Conservation (phyloP, 1,140 invertebrate species). For the Drosophila nannoptera region DNA sequence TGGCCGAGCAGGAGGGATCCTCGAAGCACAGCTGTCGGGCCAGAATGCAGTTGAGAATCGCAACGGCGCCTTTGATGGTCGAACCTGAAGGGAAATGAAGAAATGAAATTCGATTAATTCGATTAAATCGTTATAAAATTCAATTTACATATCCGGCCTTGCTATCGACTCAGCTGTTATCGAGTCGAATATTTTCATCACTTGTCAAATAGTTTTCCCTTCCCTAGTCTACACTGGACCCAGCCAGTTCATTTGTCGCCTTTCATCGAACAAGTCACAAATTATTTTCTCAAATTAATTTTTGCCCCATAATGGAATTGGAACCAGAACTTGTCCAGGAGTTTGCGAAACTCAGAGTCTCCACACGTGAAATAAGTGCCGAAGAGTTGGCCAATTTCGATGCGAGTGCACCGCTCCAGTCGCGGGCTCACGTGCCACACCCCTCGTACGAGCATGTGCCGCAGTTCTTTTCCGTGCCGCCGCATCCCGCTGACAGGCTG, state of each 20-base stretch:
- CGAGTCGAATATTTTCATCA: too few relatives aligned
- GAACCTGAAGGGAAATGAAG: slow-evolving; percentile 87
- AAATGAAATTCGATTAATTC: too few relatives aligned
- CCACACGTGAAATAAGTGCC: slow-evolving; percentile 12
- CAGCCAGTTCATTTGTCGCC: too few relatives aligned
- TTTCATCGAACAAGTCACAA: background rate
- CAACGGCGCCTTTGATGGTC: slow-evolving; percentile 85
- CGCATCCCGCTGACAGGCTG: slow-evolving; percentile 85
- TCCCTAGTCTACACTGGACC: too few relatives aligned
- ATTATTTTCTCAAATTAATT: background rate
- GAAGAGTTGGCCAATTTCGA: slow-evolving; percentile 43
- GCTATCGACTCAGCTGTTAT: too few relatives aligned
- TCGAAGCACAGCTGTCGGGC: slow-evolving; percentile 91
- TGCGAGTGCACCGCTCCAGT: slow-evolving; percentile 22
- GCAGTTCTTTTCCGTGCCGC: slow-evolving; percentile 89
- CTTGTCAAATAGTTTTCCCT: too few relatives aligned
- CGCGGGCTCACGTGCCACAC: slow-evolving; percentile 28
- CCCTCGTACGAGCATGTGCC: slow-evolving; percentile 82
- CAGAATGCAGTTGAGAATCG: slow-evolving; percentile 90
- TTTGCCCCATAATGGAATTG: slow-evolving; percentile 43
- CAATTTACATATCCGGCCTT: too few relatives aligned
- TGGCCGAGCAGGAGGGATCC: slow-evolving; percentile 91
- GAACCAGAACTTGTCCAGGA: slow-evolving; percentile 45
- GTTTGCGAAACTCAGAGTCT: slow-evolving; percentile 39
- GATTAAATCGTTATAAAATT: too few relatives aligned